Evolutionary conservation across 2,797 vertebrate genomes (phyloP).

Genomic region (Acestrorhynchus altus): DNA sequence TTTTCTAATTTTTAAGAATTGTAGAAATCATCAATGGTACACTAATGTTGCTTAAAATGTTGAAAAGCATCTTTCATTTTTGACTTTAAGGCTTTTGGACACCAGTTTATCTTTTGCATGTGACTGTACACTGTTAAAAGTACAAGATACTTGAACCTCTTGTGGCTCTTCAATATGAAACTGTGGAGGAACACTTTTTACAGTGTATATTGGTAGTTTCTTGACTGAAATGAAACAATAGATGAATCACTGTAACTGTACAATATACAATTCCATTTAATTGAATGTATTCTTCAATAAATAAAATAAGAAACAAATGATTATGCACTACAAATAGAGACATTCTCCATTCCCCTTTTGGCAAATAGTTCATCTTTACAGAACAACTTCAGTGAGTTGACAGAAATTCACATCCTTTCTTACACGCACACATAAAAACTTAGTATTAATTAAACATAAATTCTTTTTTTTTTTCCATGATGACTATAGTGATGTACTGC

Average conservation of each 20-base stretch:
- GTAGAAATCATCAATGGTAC: too few relatives aligned
- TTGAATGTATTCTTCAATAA: constrained; percentile 58
- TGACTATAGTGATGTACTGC: constrained; percentile 26
- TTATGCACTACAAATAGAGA: constrained; percentile 51
- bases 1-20: too few relatives aligned
- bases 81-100: too few relatives aligned
- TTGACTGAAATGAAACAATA: not conserved
- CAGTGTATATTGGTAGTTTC: too few relatives aligned
- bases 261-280: constrained; percentile 57
- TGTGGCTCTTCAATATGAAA: too few relatives aligned
- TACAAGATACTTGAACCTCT: too few relatives aligned
- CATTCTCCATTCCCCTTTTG: constrained; percentile 33
- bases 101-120: too few relatives aligned
- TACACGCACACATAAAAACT: constrained; percentile 29
- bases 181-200: too few relatives aligned
- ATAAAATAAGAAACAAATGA: constrained; percentile 54
- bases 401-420: constrained; percentile 41
- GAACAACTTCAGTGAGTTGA: constrained; percentile 43
- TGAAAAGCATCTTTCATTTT: too few relatives aligned
- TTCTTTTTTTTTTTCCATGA: not conserved
- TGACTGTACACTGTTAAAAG: too few relatives aligned
- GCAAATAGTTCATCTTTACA: constrained; percentile 45
- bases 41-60: too few relatives aligned
- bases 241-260: constrained; percentile 28
- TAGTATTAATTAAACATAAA: constrained; percentile 46